Base-by-base conservation (phyloP, 2,888 invertebrate genomes). In the Steinernema scapterisci region DNA sequence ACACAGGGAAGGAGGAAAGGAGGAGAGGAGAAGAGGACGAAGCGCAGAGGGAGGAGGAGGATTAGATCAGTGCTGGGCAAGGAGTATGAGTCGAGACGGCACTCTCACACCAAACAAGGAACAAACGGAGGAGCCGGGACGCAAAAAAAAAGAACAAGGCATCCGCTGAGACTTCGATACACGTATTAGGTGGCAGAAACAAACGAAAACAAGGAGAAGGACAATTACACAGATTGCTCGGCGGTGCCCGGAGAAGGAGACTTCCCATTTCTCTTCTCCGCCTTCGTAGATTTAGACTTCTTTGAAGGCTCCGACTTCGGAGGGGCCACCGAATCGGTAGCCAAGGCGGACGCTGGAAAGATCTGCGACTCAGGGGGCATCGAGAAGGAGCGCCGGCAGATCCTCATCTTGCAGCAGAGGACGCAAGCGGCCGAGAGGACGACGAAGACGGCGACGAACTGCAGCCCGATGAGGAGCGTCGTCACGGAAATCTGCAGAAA, bases 111-210 rank as follows among this genome's bases (percentile, higher is more conserved):
- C 48, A 51, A 48, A 70, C 48, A 63, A 54, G 63, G 16, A 46
- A 75, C 73, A 75, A 11, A 73, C 27, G 71, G 21, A 43, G 72
- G 52, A 70, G 46, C 54, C 23, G 71, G n/a, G 71, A 70, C 19
- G 0, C 70, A 38, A 23, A 75, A 31, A 73, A 56, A 45, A 71
- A 19, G 56, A 44, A 23, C 46, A 77, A 45, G 51, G 54, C 27
- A 38, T 43, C 43, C 71, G 51, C 19, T 16, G 70, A 19, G 38
- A 19, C 48, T 16, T 48, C 48, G 63, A 31, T 63, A 63, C 63
- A 63, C 63, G 63, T 63, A 63, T 63, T 63, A 63, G 63, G 31
- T 38, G 48, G 70, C 70, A 71, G 45, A 43, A 23, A 71, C 43
- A 31, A 51, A 54, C 31, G 43, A 73, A 54, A 71, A 43, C 72